phyloP scores from a whole-genome alignment of 2,888 invertebrate genomes.

The Sialis lutaria region DNA sequence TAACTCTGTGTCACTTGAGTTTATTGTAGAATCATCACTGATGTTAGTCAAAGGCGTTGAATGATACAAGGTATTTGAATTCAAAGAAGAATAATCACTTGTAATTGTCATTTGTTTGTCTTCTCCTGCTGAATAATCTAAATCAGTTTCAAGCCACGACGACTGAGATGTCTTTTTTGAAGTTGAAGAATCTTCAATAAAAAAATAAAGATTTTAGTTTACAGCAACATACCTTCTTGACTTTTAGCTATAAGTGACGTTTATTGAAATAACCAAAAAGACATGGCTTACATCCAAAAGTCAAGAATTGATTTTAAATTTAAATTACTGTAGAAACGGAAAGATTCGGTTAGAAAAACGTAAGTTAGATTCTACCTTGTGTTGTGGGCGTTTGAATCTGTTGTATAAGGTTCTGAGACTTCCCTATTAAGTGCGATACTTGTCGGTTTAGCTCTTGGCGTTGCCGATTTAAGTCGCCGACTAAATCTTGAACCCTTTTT shows the following conservation, averaged over 20 bases:
- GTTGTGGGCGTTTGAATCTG: constrained; percentile 26
- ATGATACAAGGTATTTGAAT: constrained; percentile 20
- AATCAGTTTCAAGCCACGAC: constrained; percentile 78
- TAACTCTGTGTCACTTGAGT: constrained; percentile 1
- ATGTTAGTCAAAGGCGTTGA: constrained; percentile 31
- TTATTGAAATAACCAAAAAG: too few species aligned
- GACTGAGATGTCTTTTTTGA: constrained; percentile 36
- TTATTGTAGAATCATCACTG: neutral
- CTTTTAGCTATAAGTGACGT: too few species aligned
- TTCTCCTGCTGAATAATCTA: constrained; percentile 32
- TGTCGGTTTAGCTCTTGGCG: constrained; percentile 73
- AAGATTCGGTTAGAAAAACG: too few species aligned
- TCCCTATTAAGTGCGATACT: constrained; percentile 68
- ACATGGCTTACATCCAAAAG: too few species aligned
- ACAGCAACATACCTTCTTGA: too few species aligned
- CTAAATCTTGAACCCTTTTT: constrained; percentile 63
- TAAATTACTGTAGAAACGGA: too few species aligned
- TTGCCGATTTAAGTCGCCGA: constrained; percentile 72
- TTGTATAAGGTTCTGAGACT: constrained; percentile 50
- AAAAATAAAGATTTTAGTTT: too few species aligned
- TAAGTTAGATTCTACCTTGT: constrained; percentile 3
- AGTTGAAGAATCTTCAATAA: too few species aligned
- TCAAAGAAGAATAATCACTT: neutral
- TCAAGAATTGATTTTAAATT: too few species aligned
- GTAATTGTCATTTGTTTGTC: constrained; percentile 41